Evolutionary conservation across 2,888 invertebrate genomes (phyloP).

Genomic region (Drosophila neonasuta): DNA sequence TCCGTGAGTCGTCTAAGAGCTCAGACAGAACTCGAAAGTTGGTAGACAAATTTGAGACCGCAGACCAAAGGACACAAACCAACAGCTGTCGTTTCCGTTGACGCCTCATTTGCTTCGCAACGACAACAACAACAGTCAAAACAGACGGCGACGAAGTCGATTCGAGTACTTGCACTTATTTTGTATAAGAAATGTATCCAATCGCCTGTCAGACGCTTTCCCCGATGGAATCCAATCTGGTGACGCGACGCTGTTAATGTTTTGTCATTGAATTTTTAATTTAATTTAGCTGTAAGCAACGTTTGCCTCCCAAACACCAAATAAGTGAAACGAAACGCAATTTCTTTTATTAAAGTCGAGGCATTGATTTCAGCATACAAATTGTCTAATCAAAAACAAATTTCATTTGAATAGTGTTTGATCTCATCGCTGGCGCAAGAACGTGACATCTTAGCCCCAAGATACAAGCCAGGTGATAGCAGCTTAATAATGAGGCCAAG

Average conservation of each 20-base stretch:
- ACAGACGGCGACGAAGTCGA: slow-evolving; percentile 15
- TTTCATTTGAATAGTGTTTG: slow-evolving; percentile 70
- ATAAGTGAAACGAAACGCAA: slow-evolving; percentile 42
- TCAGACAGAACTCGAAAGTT: slow-evolving; percentile 23
- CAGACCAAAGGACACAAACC: slow-evolving; percentile 5
- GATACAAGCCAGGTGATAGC: slow-evolving; percentile 47
- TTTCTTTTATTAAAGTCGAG: slow-evolving; percentile 61
- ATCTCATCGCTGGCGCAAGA: slow-evolving; percentile 29
- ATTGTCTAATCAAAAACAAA: slow-evolving; percentile 68
- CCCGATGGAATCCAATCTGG: slow-evolving; percentile 52
- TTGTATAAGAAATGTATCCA: slow-evolving; percentile 39
- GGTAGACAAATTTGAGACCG: slow-evolving; percentile 11
- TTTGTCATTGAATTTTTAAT: slow-evolving; percentile 67
- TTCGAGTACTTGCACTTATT: slow-evolving; percentile 29
- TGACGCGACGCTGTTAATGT: slow-evolving; percentile 47
- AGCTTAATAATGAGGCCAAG: slow-evolving; percentile 25
- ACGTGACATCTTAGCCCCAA: slow-evolving; percentile 39
- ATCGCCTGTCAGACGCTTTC: slow-evolving; percentile 42
- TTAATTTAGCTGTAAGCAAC: slow-evolving; percentile 61
- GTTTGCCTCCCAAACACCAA: slow-evolving; percentile 13
- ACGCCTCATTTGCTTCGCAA: slow-evolving; percentile 36
- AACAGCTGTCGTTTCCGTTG: slow-evolving; percentile 34
- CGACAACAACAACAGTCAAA: slow-evolving; percentile 22
- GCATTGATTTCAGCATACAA: slow-evolving; percentile 62
- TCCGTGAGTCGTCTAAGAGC: slow-evolving; percentile 3